Evolutionary conservation across 2,113 vertebrate species (phyloP), one percentile per base, ranked within the genome.

Genomic region (Climacteris rufus): DNA sequence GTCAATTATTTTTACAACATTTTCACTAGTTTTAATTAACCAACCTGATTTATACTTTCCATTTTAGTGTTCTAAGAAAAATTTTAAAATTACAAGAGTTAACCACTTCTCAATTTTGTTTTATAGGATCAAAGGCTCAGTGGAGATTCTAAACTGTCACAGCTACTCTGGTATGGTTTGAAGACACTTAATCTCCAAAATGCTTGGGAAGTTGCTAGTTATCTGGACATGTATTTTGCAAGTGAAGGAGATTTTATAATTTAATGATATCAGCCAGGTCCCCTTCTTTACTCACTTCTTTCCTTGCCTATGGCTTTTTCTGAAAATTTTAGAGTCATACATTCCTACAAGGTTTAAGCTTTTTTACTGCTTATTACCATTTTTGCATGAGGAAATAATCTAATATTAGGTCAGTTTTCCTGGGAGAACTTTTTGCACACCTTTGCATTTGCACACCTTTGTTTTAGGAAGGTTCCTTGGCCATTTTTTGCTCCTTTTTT

Each of bases 11-110:
- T 97, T 96, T 77, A 95, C 44, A 93, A 94, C 75, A 42, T 65
- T 95, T 96, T 69, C 72, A 76, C 89, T 92, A 60, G 40, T 76
- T 94, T 96, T 93, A 97, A 96, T 96, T 93, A 83, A 88, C 72
- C 59, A 87, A 44, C 17, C 18, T 63, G 35, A 39, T 89, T 87
- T 94, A 83, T 91, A 44, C 4, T 90, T 88, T 77, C 47, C 49
- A 85, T 71, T 90, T 94, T 47, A 87, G 79, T 30, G 7, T 61
- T 88, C 39, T 59, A 69, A 56, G 59, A 82, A 96, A 79, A 87
- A 52, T 0, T 35, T 75, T 54, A 21, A 88, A 72, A 88, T 61
- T 49, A 19, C 15, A 33, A 17, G 28, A 69, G 24, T 44, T 86
- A 70, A 56, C 50, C 6, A 44, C 19, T 37, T 66, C 35, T 69